Conservation (phyloP, 2,888 invertebrate genomes). For the Ypsolopha scabrella region DNA sequence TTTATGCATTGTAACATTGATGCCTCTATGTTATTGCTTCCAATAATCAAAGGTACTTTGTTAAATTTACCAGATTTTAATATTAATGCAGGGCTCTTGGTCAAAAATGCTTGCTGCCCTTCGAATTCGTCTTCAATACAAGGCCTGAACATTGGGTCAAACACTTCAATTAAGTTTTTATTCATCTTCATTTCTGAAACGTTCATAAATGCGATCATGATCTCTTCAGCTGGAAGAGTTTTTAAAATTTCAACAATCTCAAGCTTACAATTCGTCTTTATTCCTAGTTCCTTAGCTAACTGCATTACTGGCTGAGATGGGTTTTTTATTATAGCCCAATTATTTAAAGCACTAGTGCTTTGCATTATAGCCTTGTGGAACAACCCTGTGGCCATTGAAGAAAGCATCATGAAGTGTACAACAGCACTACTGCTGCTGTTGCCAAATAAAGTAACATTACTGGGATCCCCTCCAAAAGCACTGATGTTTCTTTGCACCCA, state of each 20-base stretch:
- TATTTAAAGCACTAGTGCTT: slow-evolving; percentile 53
- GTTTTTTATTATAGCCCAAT: slow-evolving; percentile 46
- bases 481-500: slow-evolving; percentile 56
- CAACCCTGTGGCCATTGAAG: slow-evolving; percentile 55
- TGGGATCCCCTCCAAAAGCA: slow-evolving; percentile 54
- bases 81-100: slow-evolving; percentile 42
- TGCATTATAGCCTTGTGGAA: slow-evolving; percentile 60
- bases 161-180: slow-evolving; percentile 15
- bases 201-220: slow-evolving; percentile 21
- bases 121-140: slow-evolving; percentile 55
- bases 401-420: slow-evolving; percentile 57
- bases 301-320: slow-evolving; percentile 33
- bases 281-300: slow-evolving; percentile 36
- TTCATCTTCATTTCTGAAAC: neutral
- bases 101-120: slow-evolving; percentile 49
- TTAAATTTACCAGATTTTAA: slow-evolving; percentile 50
- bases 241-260: slow-evolving; percentile 47
- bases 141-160: slow-evolving; percentile 47
- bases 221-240: slow-evolving; percentile 23
- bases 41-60: slow-evolving; percentile 57
- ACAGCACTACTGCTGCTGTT: slow-evolving; percentile 55
- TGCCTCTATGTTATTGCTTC: slow-evolving; percentile 49
- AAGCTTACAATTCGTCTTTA: slow-evolving; percentile 26
- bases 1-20: slow-evolving; percentile 31
- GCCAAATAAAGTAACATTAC: slow-evolving; percentile 61